Percentiles rank a stretch among this genome's conserved stretches.
phyloP scores from a whole-genome alignment of 2,888 invertebrate species.

The Apodemia zela region DNA sequence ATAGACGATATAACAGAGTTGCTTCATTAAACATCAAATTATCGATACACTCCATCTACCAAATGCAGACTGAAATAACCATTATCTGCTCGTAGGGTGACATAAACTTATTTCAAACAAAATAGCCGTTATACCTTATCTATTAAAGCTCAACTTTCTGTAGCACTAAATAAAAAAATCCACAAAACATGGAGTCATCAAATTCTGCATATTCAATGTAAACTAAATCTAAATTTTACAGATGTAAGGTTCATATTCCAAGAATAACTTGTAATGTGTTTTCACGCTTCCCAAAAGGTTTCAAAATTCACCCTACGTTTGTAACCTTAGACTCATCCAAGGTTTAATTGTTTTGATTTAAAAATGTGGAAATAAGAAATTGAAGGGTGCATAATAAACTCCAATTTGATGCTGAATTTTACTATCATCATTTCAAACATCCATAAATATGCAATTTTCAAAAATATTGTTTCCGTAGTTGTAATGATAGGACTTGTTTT shows the following conservation, averaged over 20 bases:
- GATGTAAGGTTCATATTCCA: slow-evolving; percentile 29
- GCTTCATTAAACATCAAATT: slow-evolving; percentile 78
- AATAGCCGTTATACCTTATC: slow-evolving; percentile 39
- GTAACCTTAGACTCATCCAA: slow-evolving; percentile 56
- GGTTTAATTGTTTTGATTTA: slow-evolving; percentile 75
- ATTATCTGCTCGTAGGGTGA: slow-evolving; percentile 47
- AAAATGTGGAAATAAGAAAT: slow-evolving; percentile 56
- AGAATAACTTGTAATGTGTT: slow-evolving; percentile 22
- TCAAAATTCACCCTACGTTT: slow-evolving; percentile 59
- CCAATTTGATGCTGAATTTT: slow-evolving; percentile 32
- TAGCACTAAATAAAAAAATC: slow-evolving; percentile 56
- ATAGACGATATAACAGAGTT: slow-evolving; percentile 56
- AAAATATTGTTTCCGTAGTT: neutral
- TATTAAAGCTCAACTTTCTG: slow-evolving; percentile 56
- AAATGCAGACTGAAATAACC: slow-evolving; percentile 63
- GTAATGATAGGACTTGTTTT: neutral
- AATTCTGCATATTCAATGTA: slow-evolving; percentile 40
- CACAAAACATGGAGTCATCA: slow-evolving; percentile 65
- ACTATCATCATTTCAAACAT: slow-evolving; percentile 19
- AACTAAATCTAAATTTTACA: slow-evolving; percentile 38
- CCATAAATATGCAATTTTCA: neutral
- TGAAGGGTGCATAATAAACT: slow-evolving; percentile 42
- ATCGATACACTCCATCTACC: slow-evolving; percentile 61
- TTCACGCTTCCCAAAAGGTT: slow-evolving; percentile 40
- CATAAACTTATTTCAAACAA: slow-evolving; percentile 36